phyloP scores from a whole-genome alignment of 2,797 vertebrate species.

The Rhabdophis nuchalis region DNA sequence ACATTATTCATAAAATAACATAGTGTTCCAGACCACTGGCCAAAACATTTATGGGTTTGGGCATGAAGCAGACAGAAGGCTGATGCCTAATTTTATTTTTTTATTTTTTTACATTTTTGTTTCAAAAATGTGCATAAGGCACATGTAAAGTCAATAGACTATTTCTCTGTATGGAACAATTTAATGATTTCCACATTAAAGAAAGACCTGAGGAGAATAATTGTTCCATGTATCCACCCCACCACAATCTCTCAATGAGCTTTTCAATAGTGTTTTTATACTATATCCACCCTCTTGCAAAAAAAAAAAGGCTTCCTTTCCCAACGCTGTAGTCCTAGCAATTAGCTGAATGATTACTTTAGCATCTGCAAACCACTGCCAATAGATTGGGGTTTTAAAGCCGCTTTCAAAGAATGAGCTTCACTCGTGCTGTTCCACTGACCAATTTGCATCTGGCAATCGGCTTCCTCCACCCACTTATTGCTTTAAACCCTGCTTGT shows the following conservation, averaged over 20 bases:
- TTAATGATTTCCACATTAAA: slow-evolving; percentile 27
- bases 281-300: neutral
- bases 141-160: slow-evolving; percentile 45
- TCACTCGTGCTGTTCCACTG: neutral
- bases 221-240: neutral
- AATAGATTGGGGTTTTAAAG: neutral
- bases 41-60: neutral
- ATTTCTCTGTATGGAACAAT: slow-evolving; percentile 20
- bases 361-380: neutral
- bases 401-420: neutral
- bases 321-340: neutral
- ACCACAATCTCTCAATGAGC: neutral
- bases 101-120: slow-evolving; percentile 21
- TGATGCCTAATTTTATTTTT: slow-evolving; percentile 1
- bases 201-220: neutral
- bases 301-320: neutral
- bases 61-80: neutral
- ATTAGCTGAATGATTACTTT: neutral
- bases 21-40: accelerated
- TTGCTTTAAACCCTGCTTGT: slow-evolving; percentile 17
- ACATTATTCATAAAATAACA: neutral
- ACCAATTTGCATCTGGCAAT: slow-evolving; percentile 5
- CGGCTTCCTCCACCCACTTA: neutral
- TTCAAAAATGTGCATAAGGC: slow-evolving; percentile 40
- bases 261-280: neutral